Percentiles rank a stretch among this genome's conserved stretches.
Conservation (phyloP, 64 coral and sea anemone species). For the Cladopsammia gracilis region DNA sequence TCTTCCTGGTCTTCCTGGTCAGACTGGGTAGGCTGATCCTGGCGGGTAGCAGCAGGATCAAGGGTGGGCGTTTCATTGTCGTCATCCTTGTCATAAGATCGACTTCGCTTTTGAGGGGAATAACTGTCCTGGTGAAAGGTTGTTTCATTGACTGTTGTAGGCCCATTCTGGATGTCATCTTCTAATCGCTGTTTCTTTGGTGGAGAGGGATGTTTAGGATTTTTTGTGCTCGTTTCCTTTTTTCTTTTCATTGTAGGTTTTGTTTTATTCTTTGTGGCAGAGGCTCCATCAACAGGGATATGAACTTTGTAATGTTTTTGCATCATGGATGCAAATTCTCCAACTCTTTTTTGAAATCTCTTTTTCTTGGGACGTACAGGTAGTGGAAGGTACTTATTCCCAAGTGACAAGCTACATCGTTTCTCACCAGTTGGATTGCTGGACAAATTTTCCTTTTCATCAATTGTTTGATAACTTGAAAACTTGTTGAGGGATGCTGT, state of each 20-base stretch:
- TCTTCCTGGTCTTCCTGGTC: too few relatives aligned
- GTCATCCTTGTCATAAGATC: conserved; percentile 14
- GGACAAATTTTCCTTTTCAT: conserved; percentile 65
- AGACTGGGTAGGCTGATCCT: too few relatives aligned
- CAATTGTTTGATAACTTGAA: conserved; percentile 54
- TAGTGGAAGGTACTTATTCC: conserved; percentile 67
- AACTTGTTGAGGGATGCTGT: conserved; percentile 42
- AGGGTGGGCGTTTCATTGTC: background rate
- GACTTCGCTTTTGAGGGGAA: conserved; percentile 3
- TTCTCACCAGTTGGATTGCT: conserved; percentile 40
- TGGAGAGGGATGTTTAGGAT: conserved; percentile 45
- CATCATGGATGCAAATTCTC: conserved; percentile 79
- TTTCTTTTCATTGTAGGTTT: conserved; percentile 43
- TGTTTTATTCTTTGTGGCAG: conserved; percentile 22
- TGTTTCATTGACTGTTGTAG: background rate
- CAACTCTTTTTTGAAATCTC: conserved; percentile 54
- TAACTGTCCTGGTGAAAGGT: background rate
- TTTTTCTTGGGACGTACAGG: conserved; percentile 80
- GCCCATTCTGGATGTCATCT: conserved; percentile 36
- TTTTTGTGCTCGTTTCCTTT: conserved; percentile 20
- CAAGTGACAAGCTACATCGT: background rate
- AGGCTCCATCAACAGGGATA: conserved; percentile 61
- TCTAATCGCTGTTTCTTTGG: conserved; percentile 41
- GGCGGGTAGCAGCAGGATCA: too few relatives aligned
- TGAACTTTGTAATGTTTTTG: conserved; percentile 77